These are phyloP conservation scores for Ormyrus thymus DNA, from an alignment of 2,888 invertebrate genomes.

Conservation along the genomic window DNA sequence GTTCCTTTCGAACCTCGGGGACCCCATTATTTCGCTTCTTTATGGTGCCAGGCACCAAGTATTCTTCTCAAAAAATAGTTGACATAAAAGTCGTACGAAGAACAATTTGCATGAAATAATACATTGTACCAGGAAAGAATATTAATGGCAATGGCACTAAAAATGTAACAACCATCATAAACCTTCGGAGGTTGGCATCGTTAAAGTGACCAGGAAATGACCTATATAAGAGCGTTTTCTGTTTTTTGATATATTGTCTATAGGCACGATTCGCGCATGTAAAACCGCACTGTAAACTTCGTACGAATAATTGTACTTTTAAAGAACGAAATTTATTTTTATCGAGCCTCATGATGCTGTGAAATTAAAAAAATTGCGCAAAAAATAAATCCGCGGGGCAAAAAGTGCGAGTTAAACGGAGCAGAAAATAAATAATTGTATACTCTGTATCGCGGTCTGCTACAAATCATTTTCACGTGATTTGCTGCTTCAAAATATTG, in stretches of 20 bases:
- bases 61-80: background rate
- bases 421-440: too few species aligned
- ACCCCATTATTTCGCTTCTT: background rate
- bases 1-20: too few species aligned
- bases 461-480: too few species aligned
- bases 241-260: background rate
- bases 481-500: too few species aligned
- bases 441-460: too few species aligned
- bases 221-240: slow-evolving; percentile 20
- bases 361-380: too few species aligned
- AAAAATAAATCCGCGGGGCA: background rate
- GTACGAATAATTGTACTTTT: too few species aligned
- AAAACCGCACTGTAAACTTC: background rate
- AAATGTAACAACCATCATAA: slow-evolving; percentile 42
- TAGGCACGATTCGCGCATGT: background rate
- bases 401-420: too few species aligned
- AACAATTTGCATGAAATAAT: slow-evolving; percentile 20
- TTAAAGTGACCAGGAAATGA: slow-evolving; percentile 45
- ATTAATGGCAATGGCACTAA: slow-evolving; percentile 36
- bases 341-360: too few species aligned
- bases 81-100: slow-evolving; percentile 1
- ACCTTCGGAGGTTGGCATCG: slow-evolving; percentile 43
- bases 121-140: slow-evolving; percentile 13
- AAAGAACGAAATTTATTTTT: too few species aligned
- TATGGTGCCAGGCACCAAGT: background rate